phyloP scores from a whole-genome alignment of 2,888 invertebrate genomes.

The Andrena bucephala region DNA sequence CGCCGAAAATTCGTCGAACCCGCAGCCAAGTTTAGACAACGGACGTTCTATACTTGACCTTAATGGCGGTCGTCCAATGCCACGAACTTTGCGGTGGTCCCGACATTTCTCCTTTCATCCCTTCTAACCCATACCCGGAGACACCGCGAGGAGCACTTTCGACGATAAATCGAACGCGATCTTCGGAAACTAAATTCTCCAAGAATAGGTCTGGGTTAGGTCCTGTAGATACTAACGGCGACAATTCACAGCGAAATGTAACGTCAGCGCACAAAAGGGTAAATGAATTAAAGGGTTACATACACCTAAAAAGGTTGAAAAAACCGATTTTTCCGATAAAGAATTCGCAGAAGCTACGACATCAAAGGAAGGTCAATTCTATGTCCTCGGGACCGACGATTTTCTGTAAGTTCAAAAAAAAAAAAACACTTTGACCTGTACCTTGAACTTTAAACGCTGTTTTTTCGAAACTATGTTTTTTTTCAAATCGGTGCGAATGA shows the following conservation, averaged over 20 bases:
- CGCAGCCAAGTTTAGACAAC: constrained; percentile 60
- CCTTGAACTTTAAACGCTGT: too few species aligned
- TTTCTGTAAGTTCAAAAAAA: too few species aligned
- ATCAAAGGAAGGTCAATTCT: too few species aligned
- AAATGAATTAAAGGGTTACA: background rate
- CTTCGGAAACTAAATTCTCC: constrained; percentile 26
- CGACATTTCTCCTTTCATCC: background rate
- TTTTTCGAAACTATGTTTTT: too few species aligned
- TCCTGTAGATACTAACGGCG: too few species aligned
- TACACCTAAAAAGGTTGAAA: too few species aligned
- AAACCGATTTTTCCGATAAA: too few species aligned
- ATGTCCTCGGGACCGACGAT: too few species aligned
- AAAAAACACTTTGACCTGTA: too few species aligned
- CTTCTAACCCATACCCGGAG: background rate
- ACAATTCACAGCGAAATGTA: too few species aligned
- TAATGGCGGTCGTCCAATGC: constrained; percentile 57
- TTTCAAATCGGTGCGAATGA: too few species aligned
- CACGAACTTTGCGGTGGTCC: constrained; percentile 63
- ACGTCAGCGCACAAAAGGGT: background rate
- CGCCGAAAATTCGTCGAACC: constrained; percentile 41
- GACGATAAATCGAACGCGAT: constrained; percentile 14
- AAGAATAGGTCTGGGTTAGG: background rate
- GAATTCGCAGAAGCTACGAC: too few species aligned
- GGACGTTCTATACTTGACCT: constrained; percentile 66
- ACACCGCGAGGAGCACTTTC: background rate